Percentiles rank a stretch among this genome's conserved stretches.
These are phyloP conservation scores for Drosophila ezoana DNA, from an alignment of 2,888 invertebrate species.

Conservation along the genomic window DNA sequence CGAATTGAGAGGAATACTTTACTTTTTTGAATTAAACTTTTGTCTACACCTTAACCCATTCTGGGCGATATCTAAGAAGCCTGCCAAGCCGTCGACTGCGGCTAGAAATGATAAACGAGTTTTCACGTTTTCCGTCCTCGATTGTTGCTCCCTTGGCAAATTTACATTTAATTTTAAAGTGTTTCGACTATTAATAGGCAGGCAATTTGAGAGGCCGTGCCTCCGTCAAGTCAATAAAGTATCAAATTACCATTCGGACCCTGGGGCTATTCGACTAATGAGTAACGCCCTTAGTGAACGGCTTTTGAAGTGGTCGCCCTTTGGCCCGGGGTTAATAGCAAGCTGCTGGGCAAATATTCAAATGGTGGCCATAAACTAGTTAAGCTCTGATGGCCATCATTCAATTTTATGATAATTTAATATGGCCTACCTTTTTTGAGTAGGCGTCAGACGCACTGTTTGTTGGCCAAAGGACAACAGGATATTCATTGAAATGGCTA, in stretches of 20 bases:
- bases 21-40: conserved; percentile 21
- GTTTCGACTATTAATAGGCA: conserved; percentile 25
- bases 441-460: too few species aligned
- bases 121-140: conserved; percentile 16
- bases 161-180: conserved; percentile 70
- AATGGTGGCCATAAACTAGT: conserved; percentile 14
- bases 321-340: neutral
- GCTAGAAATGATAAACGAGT: conserved; percentile 49
- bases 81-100: conserved; percentile 9
- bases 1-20: conserved; percentile 24
- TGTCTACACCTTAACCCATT: conserved; percentile 6
- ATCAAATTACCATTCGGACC: conserved; percentile 67
- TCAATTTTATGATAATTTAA: conserved; percentile 44
- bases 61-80: conserved; percentile 5
- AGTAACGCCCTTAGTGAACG: conserved; percentile 39
- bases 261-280: conserved; percentile 52
- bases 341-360: conserved; percentile 4
- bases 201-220: conserved; percentile 16
- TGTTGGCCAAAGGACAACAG: too few species aligned
- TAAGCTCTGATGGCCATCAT: conserved; percentile 1
- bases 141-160: conserved; percentile 19
- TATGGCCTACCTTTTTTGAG: conserved; percentile 6
- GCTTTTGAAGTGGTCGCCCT: conserved; percentile 47
- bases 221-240: conserved; percentile 45
- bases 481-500: too few species aligned